Conservation (phyloP, 37 sponge, comb jelly and placozoan genomes). For the Dysidea cf. avara region DNA sequence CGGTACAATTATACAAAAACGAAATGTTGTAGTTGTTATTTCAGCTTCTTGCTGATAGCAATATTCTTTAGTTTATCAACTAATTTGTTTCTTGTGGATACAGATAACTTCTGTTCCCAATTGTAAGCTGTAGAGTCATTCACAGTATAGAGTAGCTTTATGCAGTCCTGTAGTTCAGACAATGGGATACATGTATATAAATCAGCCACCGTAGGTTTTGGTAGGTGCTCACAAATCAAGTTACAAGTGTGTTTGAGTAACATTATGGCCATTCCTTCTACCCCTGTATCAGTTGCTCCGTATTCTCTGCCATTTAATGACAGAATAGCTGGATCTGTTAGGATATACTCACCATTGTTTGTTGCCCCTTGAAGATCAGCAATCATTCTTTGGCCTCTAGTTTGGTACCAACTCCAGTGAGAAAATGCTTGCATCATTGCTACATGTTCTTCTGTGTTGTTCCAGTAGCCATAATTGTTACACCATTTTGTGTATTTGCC, state of each 20-base stretch:
- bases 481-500: constrained; percentile 51
- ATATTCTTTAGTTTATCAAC: too few relatives aligned
- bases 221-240: constrained; percentile 17
- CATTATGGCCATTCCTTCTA: constrained; percentile 52
- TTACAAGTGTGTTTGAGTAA: constrained; percentile 51
- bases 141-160: too few relatives aligned
- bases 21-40: too few relatives aligned
- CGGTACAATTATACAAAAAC: too few relatives aligned
- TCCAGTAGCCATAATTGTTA: constrained; percentile 48
- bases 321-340: constrained; percentile 50
- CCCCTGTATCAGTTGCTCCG: constrained; percentile 51
- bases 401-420: constrained; percentile 63
- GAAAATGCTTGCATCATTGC: constrained; percentile 39
- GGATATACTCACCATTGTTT: constrained; percentile 13
- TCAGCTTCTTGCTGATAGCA: too few relatives aligned
- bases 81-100: too few relatives aligned
- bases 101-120: too few relatives aligned
- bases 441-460: background rate
- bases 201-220: constrained; percentile 28
- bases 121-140: too few relatives aligned
- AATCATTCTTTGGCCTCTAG: constrained; percentile 39
- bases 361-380: constrained; percentile 53
- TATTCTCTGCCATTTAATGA: constrained; percentile 14
- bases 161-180: too few relatives aligned
- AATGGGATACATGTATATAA: too few relatives aligned